Evolutionary conservation across 2,113 vertebrate species (phyloP), one percentile per base, ranked within the genome.

Genomic region (Lepisosteus oculatus): DNA sequence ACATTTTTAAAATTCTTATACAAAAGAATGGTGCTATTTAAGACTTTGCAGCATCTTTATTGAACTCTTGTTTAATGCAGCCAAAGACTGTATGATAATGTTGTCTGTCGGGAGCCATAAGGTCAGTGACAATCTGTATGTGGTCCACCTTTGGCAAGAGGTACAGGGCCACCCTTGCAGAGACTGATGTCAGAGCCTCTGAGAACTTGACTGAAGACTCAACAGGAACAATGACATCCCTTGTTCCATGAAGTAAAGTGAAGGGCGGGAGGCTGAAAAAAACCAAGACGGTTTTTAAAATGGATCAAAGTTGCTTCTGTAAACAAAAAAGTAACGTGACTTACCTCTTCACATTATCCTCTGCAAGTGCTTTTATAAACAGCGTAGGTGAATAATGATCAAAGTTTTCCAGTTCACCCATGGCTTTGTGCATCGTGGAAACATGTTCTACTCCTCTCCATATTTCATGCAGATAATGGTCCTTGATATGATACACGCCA

Each of bases 391-490:
- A 92, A 11, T 93, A 91, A 74, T 79, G 83, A 0, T 80, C 74
- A 68, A 93, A 89, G 77, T 91, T 90, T 61, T 89, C 76, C 51
- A 81, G 59, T 42, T 88, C 89, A 3, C 85, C 85, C 86, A 91
- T 92, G 13, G 90, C 89, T 80, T 85, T 92, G 78, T 90, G 87
- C 90, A 91, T 91, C 42, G 89, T 76, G 51, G 90, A 93, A 62
- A 92, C 72, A 12, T 81, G 89, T 43, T 92, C 90, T 0, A 92
- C 74, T 0, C 62, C 90, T 72, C 87, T 72, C 71, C 41, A 84
- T 78, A 83, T 79, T 75, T 93, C 90, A 2, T 91, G 83, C 29
- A 87, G 74, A 51, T 92, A 91, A 74, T 93, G 90, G 51, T 91
- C 87, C 85, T 85, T 71, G 64, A 90, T 84, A 79, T 88, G 77